Evolutionary conservation across 2,888 invertebrate species (phyloP).

Genomic region (Cylindroiulus punctatus): DNA sequence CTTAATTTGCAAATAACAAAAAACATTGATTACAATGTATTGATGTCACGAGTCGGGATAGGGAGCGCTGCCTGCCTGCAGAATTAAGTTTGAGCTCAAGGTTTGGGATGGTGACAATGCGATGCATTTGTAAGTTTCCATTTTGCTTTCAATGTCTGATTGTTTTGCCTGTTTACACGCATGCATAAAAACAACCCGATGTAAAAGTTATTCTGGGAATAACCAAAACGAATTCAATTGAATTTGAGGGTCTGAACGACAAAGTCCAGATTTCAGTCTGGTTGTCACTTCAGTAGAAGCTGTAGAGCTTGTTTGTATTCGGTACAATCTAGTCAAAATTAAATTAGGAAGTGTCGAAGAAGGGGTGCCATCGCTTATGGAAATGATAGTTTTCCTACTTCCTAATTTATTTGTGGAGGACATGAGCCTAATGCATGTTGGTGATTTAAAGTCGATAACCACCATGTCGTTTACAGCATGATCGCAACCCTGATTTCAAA

Average conservation of each 20-base stretch:
- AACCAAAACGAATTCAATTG: background rate
- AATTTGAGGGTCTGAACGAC: background rate
- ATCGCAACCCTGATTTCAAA: no score
- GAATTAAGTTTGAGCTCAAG: constrained; percentile 38
- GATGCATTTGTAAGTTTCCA: background rate
- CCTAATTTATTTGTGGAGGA: constrained; percentile 30
- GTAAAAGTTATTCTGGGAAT: background rate
- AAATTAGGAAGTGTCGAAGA: constrained; percentile 39
- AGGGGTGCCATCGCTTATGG: background rate
- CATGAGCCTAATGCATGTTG: no score
- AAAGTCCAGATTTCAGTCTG: constrained; percentile 12
- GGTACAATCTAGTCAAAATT: background rate
- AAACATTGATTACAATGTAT: constrained; percentile 25
- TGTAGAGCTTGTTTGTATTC: constrained; percentile 7
- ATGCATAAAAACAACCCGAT: background rate
- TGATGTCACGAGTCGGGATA: background rate
- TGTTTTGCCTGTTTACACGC: background rate
- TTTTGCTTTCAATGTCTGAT: background rate
- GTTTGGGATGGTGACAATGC: background rate
- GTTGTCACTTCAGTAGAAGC: background rate
- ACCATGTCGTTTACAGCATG: no score
- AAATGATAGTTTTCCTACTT: background rate
- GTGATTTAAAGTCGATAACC: no score
- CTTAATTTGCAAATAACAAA: background rate
- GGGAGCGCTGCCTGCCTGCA: background rate